Evolutionary conservation across 2,888 invertebrate genomes (phyloP).

Genomic region (Cenopis cana): DNA sequence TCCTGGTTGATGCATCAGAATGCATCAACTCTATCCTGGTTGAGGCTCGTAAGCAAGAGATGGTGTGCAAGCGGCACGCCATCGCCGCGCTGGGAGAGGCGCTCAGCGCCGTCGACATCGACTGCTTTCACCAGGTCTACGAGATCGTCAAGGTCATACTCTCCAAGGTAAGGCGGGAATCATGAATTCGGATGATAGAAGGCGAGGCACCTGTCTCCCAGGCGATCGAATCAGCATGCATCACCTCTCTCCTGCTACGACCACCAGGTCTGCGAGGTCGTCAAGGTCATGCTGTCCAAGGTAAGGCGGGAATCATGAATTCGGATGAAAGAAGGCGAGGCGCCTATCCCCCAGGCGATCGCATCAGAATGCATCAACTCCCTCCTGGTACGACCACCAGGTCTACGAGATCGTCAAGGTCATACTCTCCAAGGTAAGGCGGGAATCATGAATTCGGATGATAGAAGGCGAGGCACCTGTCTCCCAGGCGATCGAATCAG

Average conservation of each 20-base stretch:
- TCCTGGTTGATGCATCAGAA: slow-evolving; percentile 90
- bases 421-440: slow-evolving; percentile 84
- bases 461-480: too few species aligned
- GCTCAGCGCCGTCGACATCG: slow-evolving; percentile 88
- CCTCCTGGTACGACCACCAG: slow-evolving; percentile 90
- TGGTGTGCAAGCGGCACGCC: slow-evolving; percentile 90
- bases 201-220: too few species aligned
- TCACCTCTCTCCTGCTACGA: too few species aligned
- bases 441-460: too few species aligned
- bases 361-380: slow-evolving; percentile 86
- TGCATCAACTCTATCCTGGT: slow-evolving; percentile 89
- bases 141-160: slow-evolving; percentile 90
- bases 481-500: too few species aligned
- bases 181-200: too few species aligned
- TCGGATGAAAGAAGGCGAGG: too few species aligned
- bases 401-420: slow-evolving; percentile 90
- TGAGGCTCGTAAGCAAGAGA: slow-evolving; percentile 93
- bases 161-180: slow-evolving; percentile 81
- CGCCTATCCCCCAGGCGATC: slow-evolving; percentile 60
- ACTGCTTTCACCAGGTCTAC: slow-evolving; percentile 92
- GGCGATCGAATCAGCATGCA: too few species aligned
- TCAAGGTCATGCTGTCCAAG: too few species aligned
- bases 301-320: too few species aligned
- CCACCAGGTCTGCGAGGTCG: too few species aligned
- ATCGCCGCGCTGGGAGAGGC: slow-evolving; percentile 90